Conservation (phyloP, 1,140 invertebrate species). For the Zaprionus tsacasi region DNA sequence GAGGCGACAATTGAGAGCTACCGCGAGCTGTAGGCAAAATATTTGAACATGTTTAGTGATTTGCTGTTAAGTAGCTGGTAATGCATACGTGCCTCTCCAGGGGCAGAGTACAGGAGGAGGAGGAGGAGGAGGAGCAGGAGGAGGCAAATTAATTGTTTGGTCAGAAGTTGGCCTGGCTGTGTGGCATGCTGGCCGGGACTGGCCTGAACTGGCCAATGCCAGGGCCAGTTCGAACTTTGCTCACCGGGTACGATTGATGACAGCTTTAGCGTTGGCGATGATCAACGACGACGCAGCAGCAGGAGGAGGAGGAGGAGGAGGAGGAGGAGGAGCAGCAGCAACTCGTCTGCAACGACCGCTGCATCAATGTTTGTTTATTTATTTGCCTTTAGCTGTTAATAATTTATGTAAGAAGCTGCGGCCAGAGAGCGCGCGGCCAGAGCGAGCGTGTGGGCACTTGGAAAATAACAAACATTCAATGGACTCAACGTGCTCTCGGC, state of each 20-base stretch:
- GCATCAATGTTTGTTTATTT: constrained; percentile 75
- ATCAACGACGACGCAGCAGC: constrained; percentile 65
- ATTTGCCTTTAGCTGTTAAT: constrained; percentile 80
- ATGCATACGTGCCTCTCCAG: constrained; percentile 44
- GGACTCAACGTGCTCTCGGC: constrained; percentile 10
- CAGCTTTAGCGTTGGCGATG: constrained; percentile 78
- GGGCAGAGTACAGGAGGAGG: not conserved
- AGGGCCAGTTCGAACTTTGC: constrained; percentile 58
- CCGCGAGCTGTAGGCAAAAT: constrained; percentile 68
- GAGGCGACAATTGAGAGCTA: constrained; percentile 41
- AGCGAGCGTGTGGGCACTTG: constrained; percentile 75
- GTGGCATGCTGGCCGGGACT: constrained; percentile 3
- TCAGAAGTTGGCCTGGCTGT: constrained; percentile 1
- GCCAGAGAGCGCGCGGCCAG: not conserved
- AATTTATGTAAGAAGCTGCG: constrained; percentile 73
- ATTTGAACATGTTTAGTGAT: constrained; percentile 82
- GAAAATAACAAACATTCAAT: constrained; percentile 75
- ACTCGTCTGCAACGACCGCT: constrained; percentile 27
- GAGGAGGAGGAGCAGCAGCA: constrained; percentile 30
- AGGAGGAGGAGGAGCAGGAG: not conserved
- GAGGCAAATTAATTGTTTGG: constrained; percentile 43
- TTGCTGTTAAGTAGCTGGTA: constrained; percentile 80
- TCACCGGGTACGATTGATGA: constrained; percentile 61
- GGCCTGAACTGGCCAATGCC: constrained; percentile 44
- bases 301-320: constrained; percentile 20